A percentile compares a stretch with the other conserved stretches of the same genome.
Conservation (phyloP, 1,140 invertebrate species). For the Atta texana region DNA sequence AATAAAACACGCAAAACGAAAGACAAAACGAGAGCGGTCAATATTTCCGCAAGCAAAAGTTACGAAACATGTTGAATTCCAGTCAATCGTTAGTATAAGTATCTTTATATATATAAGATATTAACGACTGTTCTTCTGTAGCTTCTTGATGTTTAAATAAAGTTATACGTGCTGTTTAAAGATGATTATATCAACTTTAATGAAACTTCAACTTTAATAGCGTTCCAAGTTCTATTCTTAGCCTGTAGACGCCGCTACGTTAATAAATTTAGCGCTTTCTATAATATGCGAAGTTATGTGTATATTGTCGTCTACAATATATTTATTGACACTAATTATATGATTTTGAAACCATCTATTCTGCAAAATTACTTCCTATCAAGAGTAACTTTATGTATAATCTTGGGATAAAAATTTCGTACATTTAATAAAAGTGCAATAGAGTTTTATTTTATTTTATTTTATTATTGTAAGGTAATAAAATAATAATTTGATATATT, state of each 20-base stretch:
- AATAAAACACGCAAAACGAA: not conserved
- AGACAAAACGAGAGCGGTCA: not conserved
- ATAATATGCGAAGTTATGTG: constrained; percentile 37
- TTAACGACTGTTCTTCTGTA: constrained; percentile 74
- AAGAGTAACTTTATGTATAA: not conserved
- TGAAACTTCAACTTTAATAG: constrained; percentile 44
- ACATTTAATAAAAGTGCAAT: not conserved
- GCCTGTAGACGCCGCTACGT: constrained; percentile 17
- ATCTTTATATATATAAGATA: constrained; percentile 52
- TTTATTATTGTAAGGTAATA: not conserved
- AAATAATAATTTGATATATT: constrained; percentile 19
- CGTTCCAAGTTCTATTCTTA: constrained; percentile 36
- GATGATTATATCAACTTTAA: constrained; percentile 57
- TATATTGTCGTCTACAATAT: constrained; percentile 34
- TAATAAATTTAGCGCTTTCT: constrained; percentile 42
- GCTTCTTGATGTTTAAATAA: constrained; percentile 79
- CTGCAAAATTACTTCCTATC: constrained; percentile 5
- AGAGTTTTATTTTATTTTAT: not conserved
- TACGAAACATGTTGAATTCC: constrained; percentile 43
- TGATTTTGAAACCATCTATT: constrained; percentile 15
- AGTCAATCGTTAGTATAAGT: constrained; percentile 61
- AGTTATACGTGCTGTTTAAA: constrained; percentile 70
- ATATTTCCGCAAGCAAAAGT: constrained; percentile 17
- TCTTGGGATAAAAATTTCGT: not conserved
- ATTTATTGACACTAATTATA: constrained; percentile 40